Evolutionary conservation across 2,113 vertebrate species (phyloP), one percentile per base, ranked within the genome.

Genomic region (Puntigrus tetrazona): DNA sequence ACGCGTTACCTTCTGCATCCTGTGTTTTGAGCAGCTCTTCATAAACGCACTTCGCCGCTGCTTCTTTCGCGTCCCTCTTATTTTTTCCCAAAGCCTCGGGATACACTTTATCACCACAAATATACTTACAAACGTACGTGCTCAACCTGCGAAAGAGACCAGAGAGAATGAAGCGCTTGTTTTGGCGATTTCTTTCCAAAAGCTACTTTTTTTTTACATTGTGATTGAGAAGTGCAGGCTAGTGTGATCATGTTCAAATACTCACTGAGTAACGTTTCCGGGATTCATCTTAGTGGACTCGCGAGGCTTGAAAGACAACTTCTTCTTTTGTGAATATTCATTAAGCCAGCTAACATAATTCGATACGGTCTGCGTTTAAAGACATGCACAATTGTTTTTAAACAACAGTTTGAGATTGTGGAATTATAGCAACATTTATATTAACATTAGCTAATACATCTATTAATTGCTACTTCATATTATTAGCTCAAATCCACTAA

Each of bases 301-400:
- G 29, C 27, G 5, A 9, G 88, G 0, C 5, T 0, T 61, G 1
- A 91, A n/a, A 1, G 0, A 0, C 9, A 90, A 0, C 9, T 5
- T 84, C 0, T 61, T 86, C 67, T 67, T 91, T 1, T 93, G 91
- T 25, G 89, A 73, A 29, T 93, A 84, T 67, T 93, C 89, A 90
- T 95, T 92, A 6, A 95, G 88, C 94, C 93, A 94, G 75, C 87
- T 84, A 1, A 82, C 83, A 27, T 84, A 92, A 13, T 93, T 93
- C 10, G 43, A 14, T 22, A 88, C 20, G 7, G 3, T 67, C 87
- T 84, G 72, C 2, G 43, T 22, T 50, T 59, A 74, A 18, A 75
- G 20, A 55, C 7, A n/a, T 74, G 0, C 2, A 45, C 81, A 20
- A 47, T 43, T 20, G 14, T 20, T 14, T 4, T 11, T 9, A 85